phyloP scores from a whole-genome alignment of 2,113 vertebrate genomes.

The Thalassoma bifasciatum region DNA sequence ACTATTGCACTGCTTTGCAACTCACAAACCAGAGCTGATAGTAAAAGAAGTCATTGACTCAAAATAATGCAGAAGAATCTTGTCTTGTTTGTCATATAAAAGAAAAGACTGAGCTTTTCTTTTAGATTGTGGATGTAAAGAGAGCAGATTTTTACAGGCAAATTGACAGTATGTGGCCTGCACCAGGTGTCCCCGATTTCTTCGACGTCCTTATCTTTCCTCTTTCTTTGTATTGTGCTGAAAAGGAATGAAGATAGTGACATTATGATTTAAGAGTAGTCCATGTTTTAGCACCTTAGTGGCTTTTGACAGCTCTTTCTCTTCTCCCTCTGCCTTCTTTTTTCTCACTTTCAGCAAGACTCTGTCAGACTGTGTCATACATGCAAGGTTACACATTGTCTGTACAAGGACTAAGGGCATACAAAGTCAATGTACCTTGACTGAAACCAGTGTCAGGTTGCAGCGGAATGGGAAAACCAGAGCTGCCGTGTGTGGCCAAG shows the following conservation, averaged over 20 bases:
- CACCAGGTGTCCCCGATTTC: conserved; percentile 22
- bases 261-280: conserved; percentile 69
- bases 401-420: conserved; percentile 68
- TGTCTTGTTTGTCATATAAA: conserved; percentile 55
- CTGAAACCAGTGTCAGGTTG: conserved; percentile 74
- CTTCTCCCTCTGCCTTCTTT: conserved; percentile 32
- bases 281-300: conserved; percentile 58
- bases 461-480: conserved; percentile 57
- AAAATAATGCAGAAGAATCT: conserved; percentile 52
- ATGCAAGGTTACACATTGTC: conserved; percentile 70
- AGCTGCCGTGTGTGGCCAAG: conserved; percentile 56
- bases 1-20: conserved; percentile 30
- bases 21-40: conserved; percentile 26
- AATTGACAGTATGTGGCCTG: conserved; percentile 3
- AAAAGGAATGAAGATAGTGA: conserved; percentile 62
- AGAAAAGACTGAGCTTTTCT: conserved; percentile 64
- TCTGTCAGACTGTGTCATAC: conserved; percentile 73
- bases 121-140: conserved; percentile 43
- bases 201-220: conserved; percentile 44
- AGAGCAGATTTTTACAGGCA: conserved; percentile 3
- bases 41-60: conserved; percentile 32
- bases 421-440: conserved; percentile 73
- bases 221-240: conserved; percentile 37
- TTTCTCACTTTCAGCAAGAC: conserved; percentile 47
- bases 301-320: conserved; percentile 69